Percentiles rank a stretch among this genome's conserved stretches.
Conservation (phyloP, 2,888 invertebrate species). For the Amphipoea oculea region DNA sequence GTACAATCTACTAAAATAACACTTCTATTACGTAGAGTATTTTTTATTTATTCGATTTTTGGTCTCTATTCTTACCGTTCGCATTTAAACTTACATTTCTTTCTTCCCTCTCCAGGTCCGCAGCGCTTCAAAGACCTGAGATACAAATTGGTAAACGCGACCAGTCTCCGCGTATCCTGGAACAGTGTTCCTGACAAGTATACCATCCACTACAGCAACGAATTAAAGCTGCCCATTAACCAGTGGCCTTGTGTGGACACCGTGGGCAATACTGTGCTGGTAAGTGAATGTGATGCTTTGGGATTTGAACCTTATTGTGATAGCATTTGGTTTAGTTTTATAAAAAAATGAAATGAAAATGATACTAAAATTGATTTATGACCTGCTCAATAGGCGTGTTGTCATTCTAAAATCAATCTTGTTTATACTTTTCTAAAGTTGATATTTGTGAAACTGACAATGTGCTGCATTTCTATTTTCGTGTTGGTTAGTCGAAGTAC, state of each 20-base stretch:
- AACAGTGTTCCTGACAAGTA: conserved; percentile 78
- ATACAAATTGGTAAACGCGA: conserved; percentile 76
- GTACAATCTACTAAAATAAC: too few species aligned
- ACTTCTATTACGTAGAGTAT: too few species aligned
- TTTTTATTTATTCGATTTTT: not conserved
- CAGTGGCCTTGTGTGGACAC: conserved; percentile 83
- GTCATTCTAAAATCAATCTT: not conserved
- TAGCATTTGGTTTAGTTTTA: too few species aligned
- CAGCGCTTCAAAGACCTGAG: conserved; percentile 75
- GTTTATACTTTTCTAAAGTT: not conserved
- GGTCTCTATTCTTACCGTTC: not conserved
- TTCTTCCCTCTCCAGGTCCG: conserved; percentile 66
- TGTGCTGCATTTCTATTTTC: not conserved
- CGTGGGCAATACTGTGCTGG: conserved; percentile 77
- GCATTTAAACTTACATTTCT: not conserved
- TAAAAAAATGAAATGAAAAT: too few species aligned
- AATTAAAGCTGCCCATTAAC: conserved; percentile 80
- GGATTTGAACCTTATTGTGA: not conserved
- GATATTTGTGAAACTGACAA: not conserved
- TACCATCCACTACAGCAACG: conserved; percentile 86
- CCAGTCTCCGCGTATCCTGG: conserved; percentile 78
- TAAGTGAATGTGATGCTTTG: conserved; percentile 61
- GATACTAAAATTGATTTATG: too few species aligned
- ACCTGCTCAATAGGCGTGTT: not conserved
- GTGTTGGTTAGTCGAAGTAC: too few species aligned